Evolutionary conservation across 1,140 invertebrate species (phyloP).

Genomic region (Sitobion miscanthi): DNA sequence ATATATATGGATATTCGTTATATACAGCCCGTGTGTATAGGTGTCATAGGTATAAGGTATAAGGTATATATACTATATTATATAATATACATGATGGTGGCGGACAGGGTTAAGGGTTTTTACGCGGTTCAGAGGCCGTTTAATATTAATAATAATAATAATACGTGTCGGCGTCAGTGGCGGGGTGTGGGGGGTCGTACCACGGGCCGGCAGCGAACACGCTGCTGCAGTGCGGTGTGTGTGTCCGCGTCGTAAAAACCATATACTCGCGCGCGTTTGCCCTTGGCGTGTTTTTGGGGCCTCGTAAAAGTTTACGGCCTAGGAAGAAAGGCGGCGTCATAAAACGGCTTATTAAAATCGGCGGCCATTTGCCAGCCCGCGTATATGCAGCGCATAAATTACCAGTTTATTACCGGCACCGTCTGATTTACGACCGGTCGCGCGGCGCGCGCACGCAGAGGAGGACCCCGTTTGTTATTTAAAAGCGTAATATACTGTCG

Average conservation of each 20-base stretch:
- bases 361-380: constrained; percentile 51
- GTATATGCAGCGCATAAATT: constrained; percentile 46
- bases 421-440: constrained; percentile 43
- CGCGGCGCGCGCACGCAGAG: not conserved
- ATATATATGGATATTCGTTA: not conserved
- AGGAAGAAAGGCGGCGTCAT: constrained; percentile 48
- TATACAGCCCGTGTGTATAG: not conserved
- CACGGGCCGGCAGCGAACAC: not conserved
- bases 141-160: not conserved
- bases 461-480: constrained; percentile 42
- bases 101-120: not conserved
- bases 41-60: not conserved
- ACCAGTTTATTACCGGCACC: constrained; percentile 52
- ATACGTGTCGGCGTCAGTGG: not conserved
- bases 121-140: not conserved
- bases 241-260: constrained; percentile 48
- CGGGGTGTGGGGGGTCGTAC: not conserved
- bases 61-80: too few species aligned
- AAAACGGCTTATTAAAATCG: constrained; percentile 57
- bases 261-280: not conserved
- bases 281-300: constrained; percentile 50
- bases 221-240: not conserved
- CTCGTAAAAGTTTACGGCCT: constrained; percentile 55
- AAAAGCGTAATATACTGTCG: constrained; percentile 50
- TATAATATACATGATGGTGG: not conserved